A percentile compares a stretch with the other conserved stretches of the same genome.
Conservation (phyloP, 2,797 vertebrate genomes). For the Tragelaphus eurycerus region DNA sequence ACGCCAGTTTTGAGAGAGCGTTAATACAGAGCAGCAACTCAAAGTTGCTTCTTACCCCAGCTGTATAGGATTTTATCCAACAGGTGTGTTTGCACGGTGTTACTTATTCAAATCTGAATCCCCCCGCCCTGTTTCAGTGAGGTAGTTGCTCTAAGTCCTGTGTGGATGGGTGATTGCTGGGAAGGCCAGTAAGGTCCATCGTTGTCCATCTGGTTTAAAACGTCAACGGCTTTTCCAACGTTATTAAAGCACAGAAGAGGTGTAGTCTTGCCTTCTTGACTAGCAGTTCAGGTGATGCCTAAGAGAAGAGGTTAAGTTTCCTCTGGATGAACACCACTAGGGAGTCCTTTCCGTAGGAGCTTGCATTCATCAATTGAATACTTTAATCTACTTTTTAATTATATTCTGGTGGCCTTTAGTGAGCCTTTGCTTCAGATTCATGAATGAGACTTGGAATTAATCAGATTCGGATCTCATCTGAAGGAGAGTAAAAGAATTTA, state of each 20-base stretch:
- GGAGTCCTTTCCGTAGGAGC: neutral
- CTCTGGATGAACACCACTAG: neutral
- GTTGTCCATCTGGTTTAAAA: neutral
- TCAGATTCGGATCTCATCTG: neutral
- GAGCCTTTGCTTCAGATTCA: neutral
- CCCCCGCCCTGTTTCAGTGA: neutral
- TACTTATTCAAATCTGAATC: neutral
- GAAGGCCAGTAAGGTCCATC: neutral
- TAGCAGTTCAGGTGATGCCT: neutral
- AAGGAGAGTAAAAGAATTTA: neutral
- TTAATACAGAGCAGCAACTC: neutral
- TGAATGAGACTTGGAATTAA: neutral
- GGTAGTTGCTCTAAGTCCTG: neutral
- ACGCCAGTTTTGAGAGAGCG: neutral
- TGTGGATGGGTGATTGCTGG: neutral
- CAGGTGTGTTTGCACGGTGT: neutral
- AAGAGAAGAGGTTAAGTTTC: neutral
- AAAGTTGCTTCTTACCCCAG: neutral
- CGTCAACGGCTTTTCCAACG: neutral
- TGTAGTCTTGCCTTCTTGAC: neutral
- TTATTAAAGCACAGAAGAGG: neutral
- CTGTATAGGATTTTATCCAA: neutral
- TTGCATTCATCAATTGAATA: neutral
- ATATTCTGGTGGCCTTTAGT: neutral
- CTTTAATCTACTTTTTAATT: neutral